Percentiles rank a stretch among this genome's conserved stretches.
These are phyloP conservation scores for Cosmia pyralina DNA, from an alignment of 2,888 invertebrate genomes.

Conservation along the genomic window DNA sequence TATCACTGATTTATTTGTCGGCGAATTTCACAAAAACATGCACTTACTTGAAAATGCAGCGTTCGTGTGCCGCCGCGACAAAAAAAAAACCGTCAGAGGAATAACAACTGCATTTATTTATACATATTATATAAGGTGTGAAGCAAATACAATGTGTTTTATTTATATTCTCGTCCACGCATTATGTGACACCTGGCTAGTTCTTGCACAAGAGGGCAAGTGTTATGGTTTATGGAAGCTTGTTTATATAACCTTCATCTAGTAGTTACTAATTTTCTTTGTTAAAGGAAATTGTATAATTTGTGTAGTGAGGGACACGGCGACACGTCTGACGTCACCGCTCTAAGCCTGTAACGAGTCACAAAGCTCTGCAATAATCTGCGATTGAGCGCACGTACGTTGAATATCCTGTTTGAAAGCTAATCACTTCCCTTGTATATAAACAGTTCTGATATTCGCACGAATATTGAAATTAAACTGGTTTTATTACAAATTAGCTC, in stretches of 20 bases:
- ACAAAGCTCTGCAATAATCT: slow-evolving; percentile 54
- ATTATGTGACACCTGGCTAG: slow-evolving; percentile 70
- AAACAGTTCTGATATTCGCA: slow-evolving; percentile 57
- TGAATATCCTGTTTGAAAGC: slow-evolving; percentile 60
- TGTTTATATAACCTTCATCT: slow-evolving; percentile 62
- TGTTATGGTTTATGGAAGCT: slow-evolving; percentile 64
- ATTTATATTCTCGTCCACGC: slow-evolving; percentile 75
- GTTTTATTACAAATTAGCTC: slow-evolving; percentile 52
- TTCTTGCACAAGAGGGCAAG: slow-evolving; percentile 63
- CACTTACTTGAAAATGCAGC: slow-evolving; percentile 66
- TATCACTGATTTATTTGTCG: slow-evolving; percentile 64
- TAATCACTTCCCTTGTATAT: slow-evolving; percentile 60
- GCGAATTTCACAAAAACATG: slow-evolving; percentile 65
- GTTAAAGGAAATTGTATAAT: slow-evolving; percentile 55
- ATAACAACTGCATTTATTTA: slow-evolving; percentile 68
- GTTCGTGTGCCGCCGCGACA: slow-evolving; percentile 58
- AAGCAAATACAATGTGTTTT: slow-evolving; percentile 68
- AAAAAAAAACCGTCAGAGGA: slow-evolving; percentile 61
- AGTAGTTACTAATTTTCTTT: slow-evolving; percentile 62
- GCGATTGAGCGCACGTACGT: slow-evolving; percentile 59
- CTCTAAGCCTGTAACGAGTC: slow-evolving; percentile 37
- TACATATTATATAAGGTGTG: slow-evolving; percentile 57
- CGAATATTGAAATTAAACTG: slow-evolving; percentile 60
- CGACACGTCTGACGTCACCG: slow-evolving; percentile 47
- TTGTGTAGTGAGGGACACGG: slow-evolving; percentile 38